These are phyloP conservation scores for Nephrocerus scutellatus DNA, from an alignment of 2,888 invertebrate genomes.

Conservation along the genomic window DNA sequence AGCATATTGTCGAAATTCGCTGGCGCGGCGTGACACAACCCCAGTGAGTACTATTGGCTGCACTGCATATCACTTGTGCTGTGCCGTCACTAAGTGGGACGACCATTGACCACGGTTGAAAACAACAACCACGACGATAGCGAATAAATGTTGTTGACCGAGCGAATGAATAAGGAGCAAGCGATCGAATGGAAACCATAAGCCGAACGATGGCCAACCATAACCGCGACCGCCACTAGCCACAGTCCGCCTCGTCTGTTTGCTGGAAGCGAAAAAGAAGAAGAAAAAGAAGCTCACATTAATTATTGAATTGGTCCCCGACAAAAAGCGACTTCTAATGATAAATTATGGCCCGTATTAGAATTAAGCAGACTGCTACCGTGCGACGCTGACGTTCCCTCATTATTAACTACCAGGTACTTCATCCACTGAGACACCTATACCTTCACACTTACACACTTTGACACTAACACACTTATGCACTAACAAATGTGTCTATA, in stretches of 20 bases:
- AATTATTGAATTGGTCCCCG: slow-evolving; percentile 24
- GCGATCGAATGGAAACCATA: too few species aligned
- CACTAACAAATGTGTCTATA: slow-evolving; percentile 6
- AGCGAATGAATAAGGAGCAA: too few species aligned
- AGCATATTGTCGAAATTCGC: too few species aligned
- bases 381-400: slow-evolving; percentile 24
- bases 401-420: neutral
- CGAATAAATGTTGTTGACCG: too few species aligned
- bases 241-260: slow-evolving; percentile 8
- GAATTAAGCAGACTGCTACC: slow-evolving; percentile 26
- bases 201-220: slow-evolving; percentile 8
- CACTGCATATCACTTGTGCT: too few species aligned
- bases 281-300: too few species aligned
- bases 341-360: slow-evolving; percentile 28
- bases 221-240: slow-evolving; percentile 10
- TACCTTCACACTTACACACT: neutral
- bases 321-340: slow-evolving; percentile 27
- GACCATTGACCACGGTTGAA: too few species aligned
- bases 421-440: neutral
- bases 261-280: slow-evolving; percentile 21
- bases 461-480: slow-evolving; percentile 1
- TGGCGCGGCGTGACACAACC: too few species aligned
- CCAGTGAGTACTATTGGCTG: too few species aligned
- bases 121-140: too few species aligned
- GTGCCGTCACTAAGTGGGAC: too few species aligned